Conservation (phyloP, 1,140 invertebrate genomes). For the Goniozus legneri region DNA sequence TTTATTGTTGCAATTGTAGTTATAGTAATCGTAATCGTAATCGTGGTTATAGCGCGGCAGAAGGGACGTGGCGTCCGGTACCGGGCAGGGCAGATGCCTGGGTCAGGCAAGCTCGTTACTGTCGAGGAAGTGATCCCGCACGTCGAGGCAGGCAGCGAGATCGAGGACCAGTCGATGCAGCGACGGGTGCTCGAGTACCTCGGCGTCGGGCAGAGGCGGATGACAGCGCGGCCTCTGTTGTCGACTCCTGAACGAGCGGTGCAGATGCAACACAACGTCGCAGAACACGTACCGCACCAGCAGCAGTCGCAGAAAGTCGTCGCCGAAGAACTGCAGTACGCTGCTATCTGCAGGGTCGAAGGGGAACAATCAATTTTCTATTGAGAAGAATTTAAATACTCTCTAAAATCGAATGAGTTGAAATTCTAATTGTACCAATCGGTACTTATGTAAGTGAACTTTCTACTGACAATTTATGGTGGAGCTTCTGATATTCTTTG, state of each 20-base stretch:
- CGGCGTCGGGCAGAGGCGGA: slow-evolving; percentile 81
- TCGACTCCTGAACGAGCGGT: slow-evolving; percentile 76
- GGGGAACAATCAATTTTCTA: too few species aligned
- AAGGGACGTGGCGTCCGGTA: slow-evolving; percentile 32
- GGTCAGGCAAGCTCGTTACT: slow-evolving; percentile 71
- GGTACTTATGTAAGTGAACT: too few species aligned
- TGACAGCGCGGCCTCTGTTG: slow-evolving; percentile 82
- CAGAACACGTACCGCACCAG: slow-evolving; percentile 91
- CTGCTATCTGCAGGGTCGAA: slow-evolving; percentile 70
- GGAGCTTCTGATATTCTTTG: too few species aligned
- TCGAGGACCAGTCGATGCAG: slow-evolving; percentile 80
- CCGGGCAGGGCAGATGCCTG: slow-evolving; percentile 49
- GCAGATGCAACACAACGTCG: slow-evolving; percentile 80
- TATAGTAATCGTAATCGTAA: slow-evolving; percentile 49
- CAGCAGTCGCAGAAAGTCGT: slow-evolving; percentile 87
- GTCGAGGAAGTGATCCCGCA: slow-evolving; percentile 70
- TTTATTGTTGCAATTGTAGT: slow-evolving; percentile 53
- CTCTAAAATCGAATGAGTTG: too few species aligned
- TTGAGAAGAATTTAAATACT: too few species aligned
- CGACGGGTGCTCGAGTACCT: slow-evolving; percentile 83
- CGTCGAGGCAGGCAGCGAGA: slow-evolving; percentile 77
- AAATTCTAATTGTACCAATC: too few species aligned
- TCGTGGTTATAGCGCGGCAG: slow-evolving; percentile 44
- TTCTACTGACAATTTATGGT: too few species aligned
- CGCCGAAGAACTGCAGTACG: slow-evolving; percentile 86